Percentiles rank a stretch among this genome's conserved stretches.
phyloP scores from a whole-genome alignment of 1,140 invertebrate genomes.

The Drosophila orena region DNA sequence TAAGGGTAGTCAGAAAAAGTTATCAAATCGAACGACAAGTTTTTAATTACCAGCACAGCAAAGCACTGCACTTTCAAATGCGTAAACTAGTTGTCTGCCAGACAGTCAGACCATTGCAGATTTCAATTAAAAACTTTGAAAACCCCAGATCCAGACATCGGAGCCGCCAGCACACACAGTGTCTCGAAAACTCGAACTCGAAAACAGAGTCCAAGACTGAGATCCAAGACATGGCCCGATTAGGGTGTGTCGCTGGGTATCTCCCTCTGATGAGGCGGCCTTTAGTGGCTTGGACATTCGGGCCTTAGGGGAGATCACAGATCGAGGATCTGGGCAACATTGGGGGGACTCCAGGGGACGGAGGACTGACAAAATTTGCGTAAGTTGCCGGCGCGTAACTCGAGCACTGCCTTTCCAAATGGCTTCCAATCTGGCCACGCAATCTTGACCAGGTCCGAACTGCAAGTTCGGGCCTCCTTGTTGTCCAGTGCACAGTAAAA shows the following conservation, averaged over 20 bases:
- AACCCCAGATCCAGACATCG: constrained; percentile 26
- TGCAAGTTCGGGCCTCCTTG: constrained; percentile 27
- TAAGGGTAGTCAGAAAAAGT: constrained; percentile 45
- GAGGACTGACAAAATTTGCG: constrained; percentile 65
- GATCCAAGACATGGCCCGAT: constrained; percentile 46
- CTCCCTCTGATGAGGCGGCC: constrained; percentile 55
- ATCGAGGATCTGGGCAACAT: constrained; percentile 30
- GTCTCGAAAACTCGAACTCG: constrained; percentile 5
- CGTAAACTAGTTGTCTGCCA: constrained; percentile 72
- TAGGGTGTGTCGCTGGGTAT: constrained; percentile 72
- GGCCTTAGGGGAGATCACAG: constrained; percentile 37
- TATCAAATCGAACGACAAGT: constrained; percentile 77
- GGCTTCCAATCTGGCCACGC: constrained; percentile 67
- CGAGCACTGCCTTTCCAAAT: constrained; percentile 76
- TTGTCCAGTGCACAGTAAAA: constrained; percentile 1
- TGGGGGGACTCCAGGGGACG: constrained; percentile 18
- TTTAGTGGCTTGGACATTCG: constrained; percentile 31
- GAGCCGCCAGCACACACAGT: constrained; percentile 4
- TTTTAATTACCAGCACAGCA: constrained; percentile 68
- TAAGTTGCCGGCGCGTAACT: constrained; percentile 67
- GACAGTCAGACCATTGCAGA: constrained; percentile 54
- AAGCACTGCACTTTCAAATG: constrained; percentile 69
- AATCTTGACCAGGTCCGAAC: constrained; percentile 60
- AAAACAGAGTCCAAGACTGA: constrained; percentile 17
- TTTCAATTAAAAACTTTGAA: constrained; percentile 70